Evolutionary conservation across 2,888 invertebrate genomes (phyloP), one percentile per base, ranked within the genome.

Genomic region (Dasysyrphus albostriatus): DNA sequence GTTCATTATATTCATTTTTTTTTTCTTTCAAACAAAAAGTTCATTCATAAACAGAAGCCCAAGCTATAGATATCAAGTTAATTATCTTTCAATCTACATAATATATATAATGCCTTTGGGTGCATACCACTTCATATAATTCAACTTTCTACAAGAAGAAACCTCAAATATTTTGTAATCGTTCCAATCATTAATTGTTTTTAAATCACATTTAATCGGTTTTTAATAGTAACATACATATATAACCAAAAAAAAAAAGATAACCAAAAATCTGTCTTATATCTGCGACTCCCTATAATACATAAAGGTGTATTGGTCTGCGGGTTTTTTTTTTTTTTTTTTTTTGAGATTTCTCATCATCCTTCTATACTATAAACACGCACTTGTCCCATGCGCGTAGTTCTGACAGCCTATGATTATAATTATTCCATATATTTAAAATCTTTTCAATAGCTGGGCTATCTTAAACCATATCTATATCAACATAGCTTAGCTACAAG

Each of bases 131-230:
- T 83, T 78, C 75, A 87, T 87, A 74, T 82, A 81, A 44, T 67
- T 87, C 87, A 87, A 87, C 83, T 87, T 87, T 87, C 77, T 70
- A 72, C 49, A 44, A 78, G 39, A 10, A 10, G 34, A 61, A 72
- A 73, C 49, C 42, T 82, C 76, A 74, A 84, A 75, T 69, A 76
- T 84, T 81, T 78, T 83, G 74, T 87, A 87, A 87, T 87, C 85
- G 63, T 75, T 78, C 24, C 70, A 56, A 59, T 51, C 74, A 83
- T 83, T 87, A 87, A 87, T 87, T 87, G 83, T 87, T 87, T 87
- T 87, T 87, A 87, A 87, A 87, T 87, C 78, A 87, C 87, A 79
- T 78, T 87, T 83, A 87, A 87, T 87, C 87, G 87, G 83, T 87
- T 87, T 87, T 87, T 87, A 87, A 87, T 87, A 87, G 83, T 81